Evolutionary conservation across 2,888 invertebrate genomes (phyloP).

Genomic region (Dynastes hyllus): DNA sequence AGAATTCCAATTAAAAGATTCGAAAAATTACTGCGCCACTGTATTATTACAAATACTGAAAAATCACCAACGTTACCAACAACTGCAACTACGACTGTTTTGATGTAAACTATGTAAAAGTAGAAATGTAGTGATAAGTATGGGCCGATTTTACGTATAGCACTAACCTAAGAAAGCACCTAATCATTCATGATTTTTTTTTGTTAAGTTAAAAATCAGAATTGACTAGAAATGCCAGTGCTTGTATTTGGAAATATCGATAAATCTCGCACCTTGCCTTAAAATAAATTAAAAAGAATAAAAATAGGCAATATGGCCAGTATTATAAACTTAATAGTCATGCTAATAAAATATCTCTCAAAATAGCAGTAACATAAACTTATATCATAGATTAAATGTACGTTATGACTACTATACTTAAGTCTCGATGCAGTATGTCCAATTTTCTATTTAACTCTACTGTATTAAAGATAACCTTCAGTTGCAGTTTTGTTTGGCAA

Average conservation of each 20-base stretch:
- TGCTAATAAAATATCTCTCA: slow-evolving; percentile 32
- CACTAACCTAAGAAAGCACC: not conserved
- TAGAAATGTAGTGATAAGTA: slow-evolving; percentile 18
- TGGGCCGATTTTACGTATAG: slow-evolving; percentile 4
- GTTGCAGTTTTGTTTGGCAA: slow-evolving; percentile 44
- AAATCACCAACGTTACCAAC: slow-evolving; percentile 43
- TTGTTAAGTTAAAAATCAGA: slow-evolving; percentile 8
- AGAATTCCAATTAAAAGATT: slow-evolving; percentile 8
- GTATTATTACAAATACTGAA: slow-evolving; percentile 40
- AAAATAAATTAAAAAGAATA: slow-evolving; percentile 26
- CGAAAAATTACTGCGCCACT: slow-evolving; percentile 26
- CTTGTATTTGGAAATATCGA: not conserved
- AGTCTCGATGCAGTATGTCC: slow-evolving; percentile 36
- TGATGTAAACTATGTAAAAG: not conserved
- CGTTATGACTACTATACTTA: slow-evolving; percentile 8
- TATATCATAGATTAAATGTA: slow-evolving; percentile 31
- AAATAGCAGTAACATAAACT: slow-evolving; percentile 14
- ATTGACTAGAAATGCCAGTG: slow-evolving; percentile 15
- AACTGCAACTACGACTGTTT: slow-evolving; percentile 38
- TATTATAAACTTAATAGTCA: slow-evolving; percentile 27
- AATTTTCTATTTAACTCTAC: slow-evolving; percentile 30
- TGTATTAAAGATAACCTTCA: slow-evolving; percentile 9
- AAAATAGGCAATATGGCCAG: slow-evolving; percentile 6
- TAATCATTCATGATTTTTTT: slow-evolving; percentile 2
- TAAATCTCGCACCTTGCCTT: slow-evolving; percentile 19